phyloP scores from a whole-genome alignment of 2,113 vertebrate species.

The Hepsetus odoe region DNA sequence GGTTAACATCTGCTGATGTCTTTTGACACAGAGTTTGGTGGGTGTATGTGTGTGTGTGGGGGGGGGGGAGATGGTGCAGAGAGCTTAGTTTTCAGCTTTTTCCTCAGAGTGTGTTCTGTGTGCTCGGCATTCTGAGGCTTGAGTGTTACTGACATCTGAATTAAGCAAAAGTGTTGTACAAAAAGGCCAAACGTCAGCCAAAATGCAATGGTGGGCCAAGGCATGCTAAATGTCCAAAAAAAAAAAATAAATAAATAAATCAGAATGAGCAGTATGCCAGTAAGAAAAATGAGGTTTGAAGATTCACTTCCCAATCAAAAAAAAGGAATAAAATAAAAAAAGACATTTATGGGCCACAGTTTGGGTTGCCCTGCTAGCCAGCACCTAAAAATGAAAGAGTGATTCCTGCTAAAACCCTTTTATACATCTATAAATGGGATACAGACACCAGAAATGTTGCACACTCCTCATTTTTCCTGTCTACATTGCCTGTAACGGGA shows the following conservation, averaged over 20 bases:
- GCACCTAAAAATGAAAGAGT: not conserved
- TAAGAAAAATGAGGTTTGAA: not conserved
- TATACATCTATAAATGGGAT: not conserved
- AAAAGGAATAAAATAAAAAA: not conserved
- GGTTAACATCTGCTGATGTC: slow-evolving; percentile 29
- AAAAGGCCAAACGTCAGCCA: not conserved
- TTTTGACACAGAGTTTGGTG: slow-evolving; percentile 9
- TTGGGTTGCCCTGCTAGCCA: not conserved
- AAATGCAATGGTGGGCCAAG: not conserved
- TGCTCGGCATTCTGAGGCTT: not conserved
- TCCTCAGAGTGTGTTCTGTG: not conserved
- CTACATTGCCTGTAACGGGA: too few relatives aligned
- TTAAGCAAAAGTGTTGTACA: not conserved
- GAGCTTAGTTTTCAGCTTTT: slow-evolving; percentile 5
- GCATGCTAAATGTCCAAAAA: not conserved
- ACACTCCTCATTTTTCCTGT: not conserved
- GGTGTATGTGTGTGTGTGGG: not conserved
- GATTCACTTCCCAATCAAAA: not conserved
- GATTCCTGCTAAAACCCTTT: not conserved
- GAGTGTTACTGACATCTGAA: not conserved
- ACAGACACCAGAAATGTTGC: not conserved
- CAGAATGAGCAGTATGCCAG: not conserved
- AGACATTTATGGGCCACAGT: not conserved
- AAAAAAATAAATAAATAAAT: slow-evolving; percentile 2
- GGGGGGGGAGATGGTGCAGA: not conserved